phyloP scores from a whole-genome alignment of 2,797 vertebrate genomes.

The Hirundo rustica region DNA sequence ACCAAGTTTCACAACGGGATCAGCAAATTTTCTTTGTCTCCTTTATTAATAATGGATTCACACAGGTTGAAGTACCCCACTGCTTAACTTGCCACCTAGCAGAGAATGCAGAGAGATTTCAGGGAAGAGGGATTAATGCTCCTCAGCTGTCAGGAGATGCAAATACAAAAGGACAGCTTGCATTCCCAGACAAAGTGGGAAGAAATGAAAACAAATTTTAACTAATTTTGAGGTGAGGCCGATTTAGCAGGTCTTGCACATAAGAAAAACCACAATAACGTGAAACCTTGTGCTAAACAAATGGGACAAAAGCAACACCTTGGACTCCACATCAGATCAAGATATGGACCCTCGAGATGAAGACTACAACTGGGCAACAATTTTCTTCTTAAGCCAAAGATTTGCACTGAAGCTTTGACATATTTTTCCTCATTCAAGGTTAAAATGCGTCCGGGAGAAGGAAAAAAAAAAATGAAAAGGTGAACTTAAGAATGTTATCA shows the following conservation, averaged over 20 bases:
- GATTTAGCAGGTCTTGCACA: not conserved
- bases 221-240: not conserved
- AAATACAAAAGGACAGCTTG: not conserved
- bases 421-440: not conserved
- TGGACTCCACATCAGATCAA: rapidly evolving
- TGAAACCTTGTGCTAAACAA: not conserved
- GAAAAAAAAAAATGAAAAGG: no score
- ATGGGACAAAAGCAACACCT: not conserved
- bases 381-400: not conserved
- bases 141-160: not conserved
- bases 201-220: no score
- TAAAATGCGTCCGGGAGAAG: not conserved
- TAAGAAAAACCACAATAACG: not conserved
- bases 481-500: not conserved
- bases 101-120: not conserved
- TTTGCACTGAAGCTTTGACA: not conserved
- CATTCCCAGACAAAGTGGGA: not conserved
- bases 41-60: not conserved
- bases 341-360: not conserved
- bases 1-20: not conserved
- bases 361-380: not conserved
- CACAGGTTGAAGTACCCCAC: not conserved
- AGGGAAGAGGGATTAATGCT: not conserved
- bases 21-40: not conserved
- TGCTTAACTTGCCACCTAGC: not conserved